These are phyloP conservation scores for Oxyscelio sp. DNA, from an alignment of 2,888 invertebrate genomes.

Conservation along the genomic window DNA sequence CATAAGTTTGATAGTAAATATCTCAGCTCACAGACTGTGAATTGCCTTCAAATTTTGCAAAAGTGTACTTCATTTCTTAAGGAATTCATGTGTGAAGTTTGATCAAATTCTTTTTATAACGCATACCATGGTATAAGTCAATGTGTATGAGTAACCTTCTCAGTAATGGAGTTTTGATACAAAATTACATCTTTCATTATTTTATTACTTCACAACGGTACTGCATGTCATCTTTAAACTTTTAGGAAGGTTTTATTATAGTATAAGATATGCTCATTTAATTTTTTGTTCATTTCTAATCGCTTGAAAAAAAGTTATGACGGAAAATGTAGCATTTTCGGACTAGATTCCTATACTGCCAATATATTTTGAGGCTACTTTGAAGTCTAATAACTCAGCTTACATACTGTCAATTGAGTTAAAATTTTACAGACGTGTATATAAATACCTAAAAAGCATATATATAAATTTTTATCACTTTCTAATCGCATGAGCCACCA, in stretches of 20 bases:
- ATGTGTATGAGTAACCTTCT: background rate
- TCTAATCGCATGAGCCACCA: background rate
- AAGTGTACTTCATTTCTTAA: too few relatives aligned
- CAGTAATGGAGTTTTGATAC: background rate
- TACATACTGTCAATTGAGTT: background rate
- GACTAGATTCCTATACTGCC: background rate
- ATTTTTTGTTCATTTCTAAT: background rate
- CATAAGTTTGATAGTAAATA: too few relatives aligned
- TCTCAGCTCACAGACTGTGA: too few relatives aligned
- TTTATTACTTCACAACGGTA: background rate
- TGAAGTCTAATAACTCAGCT: background rate
- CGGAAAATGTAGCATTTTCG: background rate
- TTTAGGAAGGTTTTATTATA: background rate
- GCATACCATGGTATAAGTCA: too few relatives aligned
- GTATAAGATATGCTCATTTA: background rate
- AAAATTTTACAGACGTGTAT: background rate
- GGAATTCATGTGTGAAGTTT: too few relatives aligned
- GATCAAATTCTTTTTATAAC: too few relatives aligned
- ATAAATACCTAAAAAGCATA: background rate
- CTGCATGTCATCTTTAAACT: background rate
- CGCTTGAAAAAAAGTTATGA: background rate
- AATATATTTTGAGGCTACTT: background rate
- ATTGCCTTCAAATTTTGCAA: too few relatives aligned
- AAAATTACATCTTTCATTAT: background rate
- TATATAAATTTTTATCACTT: background rate